phyloP scores from a whole-genome alignment of 2,113 vertebrate species.

The Marmota monax region DNA sequence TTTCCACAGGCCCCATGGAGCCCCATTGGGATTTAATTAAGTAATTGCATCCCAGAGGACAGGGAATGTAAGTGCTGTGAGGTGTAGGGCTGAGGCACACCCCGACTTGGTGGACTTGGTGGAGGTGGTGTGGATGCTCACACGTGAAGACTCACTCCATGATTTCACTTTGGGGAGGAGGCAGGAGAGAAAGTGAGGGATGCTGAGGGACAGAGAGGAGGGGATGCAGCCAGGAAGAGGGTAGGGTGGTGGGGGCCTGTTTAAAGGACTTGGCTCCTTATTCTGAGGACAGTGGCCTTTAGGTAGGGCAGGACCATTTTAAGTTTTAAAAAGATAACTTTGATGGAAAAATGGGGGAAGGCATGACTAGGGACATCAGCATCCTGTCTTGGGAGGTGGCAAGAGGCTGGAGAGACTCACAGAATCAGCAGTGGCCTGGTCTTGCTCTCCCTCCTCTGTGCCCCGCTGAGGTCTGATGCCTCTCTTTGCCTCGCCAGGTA shows the following conservation, averaged over 20 bases:
- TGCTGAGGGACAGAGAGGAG: background rate
- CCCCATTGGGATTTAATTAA: background rate
- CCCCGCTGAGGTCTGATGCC: accelerated
- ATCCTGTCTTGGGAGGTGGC: background rate
- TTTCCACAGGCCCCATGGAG: background rate
- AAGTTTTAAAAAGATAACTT: background rate
- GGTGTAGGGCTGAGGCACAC: background rate
- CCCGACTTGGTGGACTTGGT: background rate
- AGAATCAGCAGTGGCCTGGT: background rate
- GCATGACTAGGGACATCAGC: background rate
- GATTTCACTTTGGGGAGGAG: background rate
- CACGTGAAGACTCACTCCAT: accelerated
- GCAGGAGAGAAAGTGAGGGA: background rate
- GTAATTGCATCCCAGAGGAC: background rate
- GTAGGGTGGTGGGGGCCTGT: accelerated
- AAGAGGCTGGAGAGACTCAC: background rate
- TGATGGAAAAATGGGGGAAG: background rate
- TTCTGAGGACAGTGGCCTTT: background rate
- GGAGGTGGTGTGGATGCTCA: background rate
- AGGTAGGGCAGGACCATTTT: background rate
- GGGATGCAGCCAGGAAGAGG: background rate
- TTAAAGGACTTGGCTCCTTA: background rate
- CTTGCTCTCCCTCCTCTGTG: too few species aligned
- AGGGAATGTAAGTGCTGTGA: too few species aligned
- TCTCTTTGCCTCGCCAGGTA: constrained; percentile 84